These are phyloP conservation scores for Okapia johnstoni DNA, from an alignment of 2,113 vertebrate species.

Conservation along the genomic window DNA sequence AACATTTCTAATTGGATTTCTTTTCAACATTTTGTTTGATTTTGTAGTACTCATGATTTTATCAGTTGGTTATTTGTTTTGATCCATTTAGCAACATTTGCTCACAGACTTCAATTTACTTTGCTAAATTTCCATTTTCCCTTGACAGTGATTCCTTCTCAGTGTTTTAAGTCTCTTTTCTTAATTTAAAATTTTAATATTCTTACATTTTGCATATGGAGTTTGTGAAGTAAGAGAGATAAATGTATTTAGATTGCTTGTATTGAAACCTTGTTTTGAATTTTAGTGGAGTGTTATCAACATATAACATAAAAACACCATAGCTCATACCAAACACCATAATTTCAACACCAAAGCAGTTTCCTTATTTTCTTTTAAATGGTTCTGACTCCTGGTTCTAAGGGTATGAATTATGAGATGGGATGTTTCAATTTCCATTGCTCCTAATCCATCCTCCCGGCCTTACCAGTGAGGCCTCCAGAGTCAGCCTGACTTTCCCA, in stretches of 20 bases:
- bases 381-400: not conserved
- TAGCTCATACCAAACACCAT: not conserved
- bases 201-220: not conserved
- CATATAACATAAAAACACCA: not conserved
- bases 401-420: not conserved
- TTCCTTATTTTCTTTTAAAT: not conserved
- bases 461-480: not conserved
- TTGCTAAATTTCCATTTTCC: not conserved
- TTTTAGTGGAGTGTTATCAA: not conserved
- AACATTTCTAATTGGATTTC: not conserved
- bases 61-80: not conserved
- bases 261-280: not conserved
- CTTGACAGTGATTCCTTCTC: not conserved
- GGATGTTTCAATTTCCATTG: not conserved
- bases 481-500: not conserved
- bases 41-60: not conserved
- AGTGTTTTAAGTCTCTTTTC: not conserved
- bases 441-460: not conserved
- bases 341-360: not conserved
- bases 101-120: not conserved
- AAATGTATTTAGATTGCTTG: not conserved
- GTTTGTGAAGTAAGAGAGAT: not conserved
- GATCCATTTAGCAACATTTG: not conserved
- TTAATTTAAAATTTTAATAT: conserved; percentile 4
- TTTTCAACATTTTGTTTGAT: not conserved